These are phyloP conservation scores for Columba guinea DNA, from an alignment of 2,797 vertebrate species.

Conservation along the genomic window DNA sequence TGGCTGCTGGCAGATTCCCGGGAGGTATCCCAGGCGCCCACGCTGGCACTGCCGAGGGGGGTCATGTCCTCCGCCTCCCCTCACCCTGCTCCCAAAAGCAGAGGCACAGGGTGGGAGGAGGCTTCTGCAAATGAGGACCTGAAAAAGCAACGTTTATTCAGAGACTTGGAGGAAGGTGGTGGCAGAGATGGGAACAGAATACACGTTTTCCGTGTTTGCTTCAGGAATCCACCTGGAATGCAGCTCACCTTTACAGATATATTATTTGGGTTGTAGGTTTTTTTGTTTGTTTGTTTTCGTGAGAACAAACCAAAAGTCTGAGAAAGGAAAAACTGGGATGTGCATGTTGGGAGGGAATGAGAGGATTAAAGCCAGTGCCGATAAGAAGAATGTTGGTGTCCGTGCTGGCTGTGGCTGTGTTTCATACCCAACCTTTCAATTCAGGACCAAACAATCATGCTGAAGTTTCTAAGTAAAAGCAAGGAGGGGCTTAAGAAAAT, in stretches of 20 bases:
- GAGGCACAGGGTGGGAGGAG: not conserved
- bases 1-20: not conserved
- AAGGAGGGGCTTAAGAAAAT: not conserved
- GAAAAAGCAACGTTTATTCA: accelerated
- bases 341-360: not conserved
- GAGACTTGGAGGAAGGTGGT: not conserved
- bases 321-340: not conserved
- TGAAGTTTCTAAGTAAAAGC: not conserved
- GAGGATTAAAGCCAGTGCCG: not conserved
- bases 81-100: not conserved
- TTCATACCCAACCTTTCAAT: not conserved
- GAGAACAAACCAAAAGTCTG: not conserved
- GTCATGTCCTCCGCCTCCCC: not conserved
- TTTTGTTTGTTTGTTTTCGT: not conserved
- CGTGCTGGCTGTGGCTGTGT: not conserved
- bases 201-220: accelerated
- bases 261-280: not conserved
- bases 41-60: accelerated
- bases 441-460: not conserved
- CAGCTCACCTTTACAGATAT: not conserved
- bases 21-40: not conserved
- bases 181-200: not conserved
- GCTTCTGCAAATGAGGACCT: not conserved
- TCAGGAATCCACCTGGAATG: not conserved
- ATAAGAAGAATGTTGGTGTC: not conserved